Evolutionary conservation across 2,888 invertebrate genomes (phyloP), one percentile per base, ranked within the genome.

Genomic region (Drosophila fulvimacula): DNA sequence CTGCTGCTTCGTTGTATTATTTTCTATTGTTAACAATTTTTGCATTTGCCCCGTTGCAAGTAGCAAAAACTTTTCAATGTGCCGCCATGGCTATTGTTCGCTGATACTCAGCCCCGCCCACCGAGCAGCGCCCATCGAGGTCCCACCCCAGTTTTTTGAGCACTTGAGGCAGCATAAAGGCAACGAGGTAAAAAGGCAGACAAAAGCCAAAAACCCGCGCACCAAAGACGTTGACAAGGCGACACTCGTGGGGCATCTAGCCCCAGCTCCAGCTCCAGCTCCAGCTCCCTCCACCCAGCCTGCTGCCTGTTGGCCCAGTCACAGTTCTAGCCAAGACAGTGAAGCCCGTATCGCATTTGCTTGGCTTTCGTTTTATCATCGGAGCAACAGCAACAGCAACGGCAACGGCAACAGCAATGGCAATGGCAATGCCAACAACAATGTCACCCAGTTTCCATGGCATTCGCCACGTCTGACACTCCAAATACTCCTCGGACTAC

Each of bases 11-110:
- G 42, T 61, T 58, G 63, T 71, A 71, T 79, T 81, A 64, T 84
- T 85, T 79, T 79, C 89, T 79, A 84, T 88, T 85, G 84, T 85
- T 88, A 85, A 88, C 81, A 83, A 81, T 87, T 88, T 85, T 87
- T 88, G 89, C 84, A 88, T 88, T 84, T 78, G 84, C 79, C 72
- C 57, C 59, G 64, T 61, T 82, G 83, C 88, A 86, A 86, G 82
- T 82, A 85, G 88, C 82, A 80, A 88, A 85, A 88, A 86, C 69
- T 83, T 83, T 83, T 85, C 81, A 81, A 73, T 74, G 75, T 74
- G 44, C 76, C 52, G 55, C 55, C 60, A 42, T 30, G 41, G 60
- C 64, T 42, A 80, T 78, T 78, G 78, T 78, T 80, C 81, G 41
- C 38, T 52, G 39, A 27, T 42, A 30, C 42, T 17, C 46, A 30